Base-by-base conservation (phyloP, 2,888 invertebrate genomes). In the Chalcosyrphus nemorum region DNA sequence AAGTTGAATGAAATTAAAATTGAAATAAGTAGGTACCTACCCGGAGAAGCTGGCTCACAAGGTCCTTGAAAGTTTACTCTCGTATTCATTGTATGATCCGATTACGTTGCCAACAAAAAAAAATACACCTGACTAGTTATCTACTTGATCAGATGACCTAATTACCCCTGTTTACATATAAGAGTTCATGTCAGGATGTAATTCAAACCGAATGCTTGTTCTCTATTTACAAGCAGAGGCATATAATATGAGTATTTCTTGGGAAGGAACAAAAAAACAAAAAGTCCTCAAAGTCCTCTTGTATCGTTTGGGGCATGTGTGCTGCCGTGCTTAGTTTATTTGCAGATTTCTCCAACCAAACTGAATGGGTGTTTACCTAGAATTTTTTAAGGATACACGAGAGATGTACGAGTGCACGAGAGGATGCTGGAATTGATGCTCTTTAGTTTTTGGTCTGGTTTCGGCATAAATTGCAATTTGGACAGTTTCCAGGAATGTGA, bases 1-100 rank as follows among this genome's bases (percentile, higher is more conserved):
- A 13, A 63, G n/a, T 17, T 29, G 5, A 19, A 32, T 11, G 32
- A 32, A 63, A 63, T 47, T 63, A 47, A 63, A 63, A 63, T 63
- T 63, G n/a, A 45, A 45, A 43, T 27, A 43, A 29, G 11, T 9
- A 4, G 11, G n/a, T n/a, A n/a, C 3, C 11, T 4, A 24, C 2
- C 2, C n/a, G n/a, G n/a, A 32, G 11, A 35, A 32, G 11, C 38
- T 38, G 11, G 11, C 13, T 13, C 27, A 43, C 15, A 11, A 21
- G n/a, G n/a, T n/a, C n/a, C n/a, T n/a, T n/a, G n/a, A n/a, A n/a
- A n/a, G n/a, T n/a, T n/a, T 43, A 38, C 41, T 27, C n/a, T 13
- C 9, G 27, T 24, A 47, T 45, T 43, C 17, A 2, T 45, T 45
- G 6, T 24, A 13, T n/a, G 7, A 57, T 21, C 45, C 15, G 24